A percentile compares a stretch with the other conserved stretches of the same genome.
Evolutionary conservation across 2,888 invertebrate genomes (phyloP).

Genomic region (Synanthedon vespiformis): DNA sequence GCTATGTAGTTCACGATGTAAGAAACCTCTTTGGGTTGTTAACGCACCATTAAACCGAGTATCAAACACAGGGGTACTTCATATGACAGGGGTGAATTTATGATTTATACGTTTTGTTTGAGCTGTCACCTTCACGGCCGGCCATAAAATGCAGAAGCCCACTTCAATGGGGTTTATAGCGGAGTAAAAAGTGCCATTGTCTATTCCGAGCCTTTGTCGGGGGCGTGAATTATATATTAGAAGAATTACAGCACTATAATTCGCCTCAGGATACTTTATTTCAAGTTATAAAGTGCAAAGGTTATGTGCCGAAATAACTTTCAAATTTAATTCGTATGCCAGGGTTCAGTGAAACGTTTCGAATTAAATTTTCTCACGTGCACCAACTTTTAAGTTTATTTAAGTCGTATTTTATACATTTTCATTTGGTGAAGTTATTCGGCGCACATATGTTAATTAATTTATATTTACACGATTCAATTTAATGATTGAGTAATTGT

Average conservation of each 20-base stretch:
- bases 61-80: slow-evolving; percentile 28
- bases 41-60: slow-evolving; percentile 30
- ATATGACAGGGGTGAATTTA: slow-evolving; percentile 7
- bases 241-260: background rate
- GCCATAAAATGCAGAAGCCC: slow-evolving; percentile 31
- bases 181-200: slow-evolving; percentile 25
- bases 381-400: no score
- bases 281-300: background rate
- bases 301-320: background rate
- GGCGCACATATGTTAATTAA: no score
- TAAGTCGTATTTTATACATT: no score
- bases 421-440: no score
- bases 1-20: background rate
- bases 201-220: slow-evolving; percentile 17
- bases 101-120: slow-evolving; percentile 18
- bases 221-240: slow-evolving; percentile 16
- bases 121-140: slow-evolving; percentile 19
- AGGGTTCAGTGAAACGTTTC: no score
- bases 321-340: background rate
- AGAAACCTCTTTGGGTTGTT: slow-evolving; percentile 12
- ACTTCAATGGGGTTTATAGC: slow-evolving; percentile 16
- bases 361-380: no score
- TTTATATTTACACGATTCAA: no score
- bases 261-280: background rate
- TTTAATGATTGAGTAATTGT: no score